Evolutionary conservation across 2,888 invertebrate species (phyloP).

Genomic region (Boloria selene): DNA sequence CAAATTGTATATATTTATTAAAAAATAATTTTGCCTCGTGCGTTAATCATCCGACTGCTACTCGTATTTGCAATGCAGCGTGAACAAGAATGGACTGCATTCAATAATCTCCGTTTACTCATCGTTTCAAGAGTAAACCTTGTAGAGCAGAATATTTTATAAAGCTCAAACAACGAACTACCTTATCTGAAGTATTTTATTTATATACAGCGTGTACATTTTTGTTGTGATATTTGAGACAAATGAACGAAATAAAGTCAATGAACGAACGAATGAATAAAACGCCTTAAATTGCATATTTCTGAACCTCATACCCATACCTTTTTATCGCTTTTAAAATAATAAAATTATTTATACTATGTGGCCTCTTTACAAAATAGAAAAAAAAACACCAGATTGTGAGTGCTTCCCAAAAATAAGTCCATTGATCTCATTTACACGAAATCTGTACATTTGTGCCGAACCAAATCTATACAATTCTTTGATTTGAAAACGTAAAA

Average conservation of each 20-base stretch:
- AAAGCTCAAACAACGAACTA: background rate
- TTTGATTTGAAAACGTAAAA: slow-evolving; percentile 22
- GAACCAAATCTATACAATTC: slow-evolving; percentile 24
- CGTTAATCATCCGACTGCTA: background rate
- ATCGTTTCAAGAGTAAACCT: background rate
- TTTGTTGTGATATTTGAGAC: too few relatives aligned
- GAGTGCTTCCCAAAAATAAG: slow-evolving; percentile 4
- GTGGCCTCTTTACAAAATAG: background rate
- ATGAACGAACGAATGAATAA: too few relatives aligned
- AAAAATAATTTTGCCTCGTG: background rate
- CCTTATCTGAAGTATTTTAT: too few relatives aligned
- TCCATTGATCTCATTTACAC: slow-evolving; percentile 10
- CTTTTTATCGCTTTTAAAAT: too few relatives aligned
- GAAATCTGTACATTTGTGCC: slow-evolving; percentile 9
- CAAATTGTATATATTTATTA: too few relatives aligned
- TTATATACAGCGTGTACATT: too few relatives aligned
- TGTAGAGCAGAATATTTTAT: background rate
- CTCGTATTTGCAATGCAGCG: background rate
- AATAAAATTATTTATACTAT: background rate
- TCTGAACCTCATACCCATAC: too few relatives aligned
- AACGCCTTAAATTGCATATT: too few relatives aligned
- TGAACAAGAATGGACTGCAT: slow-evolving; percentile 8
- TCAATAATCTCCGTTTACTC: slow-evolving; percentile 10
- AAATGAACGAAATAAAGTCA: too few relatives aligned
- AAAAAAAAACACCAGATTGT: background rate